Evolutionary conservation across 1,140 invertebrate genomes (phyloP), one percentile per base, ranked within the genome.

Genomic region (Cryptotermes secundus): DNA sequence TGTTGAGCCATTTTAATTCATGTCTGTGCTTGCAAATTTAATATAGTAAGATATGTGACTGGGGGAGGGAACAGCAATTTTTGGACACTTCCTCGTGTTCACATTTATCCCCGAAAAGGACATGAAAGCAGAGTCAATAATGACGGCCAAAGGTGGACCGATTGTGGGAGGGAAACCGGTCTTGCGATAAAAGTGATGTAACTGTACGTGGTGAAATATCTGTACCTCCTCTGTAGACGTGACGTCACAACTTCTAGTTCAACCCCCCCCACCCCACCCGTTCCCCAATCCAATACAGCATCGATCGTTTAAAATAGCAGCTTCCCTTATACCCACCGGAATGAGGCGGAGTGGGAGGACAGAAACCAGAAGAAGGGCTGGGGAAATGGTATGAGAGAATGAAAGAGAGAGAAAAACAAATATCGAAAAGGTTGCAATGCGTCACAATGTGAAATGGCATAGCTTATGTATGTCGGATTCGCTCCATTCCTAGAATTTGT

Each of bases 401-500:
- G 26, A 72, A 72, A 72, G 59, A 31, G n/a, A 72, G 59, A n/a
- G 59, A 31, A 72, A 72, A 72, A 31, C 59, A 72, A 72, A 72
- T 72, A 72, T n/a, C 59, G 59, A 14, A 72, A 72, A n/a, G 59
- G 59, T 72, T 72, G 59, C n/a, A 72, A 72, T 72, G 59, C 26
- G 26, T 72, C 59, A 72, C 59, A 31, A 72, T 72, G 59, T 72
- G 59, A 72, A 72, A 72, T 72, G 59, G 59, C 59, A 31, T 72
- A 72, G 59, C 59, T 72, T 72, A 72, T 72, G 59, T 72, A 72
- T 72, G 59, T 72, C 59, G 59, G n/a, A 31, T 72, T 16, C n/a
- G 59, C 59, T 72, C 31, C 59, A 72, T 72, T 72, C 59, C 59
- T 72, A 72, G 59, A 72, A 72, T 72, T 31, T 72, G 59, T 72